Evolutionary conservation across 1,140 invertebrate genomes (phyloP), one percentile per base, ranked within the genome.

Genomic region (Condylostylus longicornis): DNA sequence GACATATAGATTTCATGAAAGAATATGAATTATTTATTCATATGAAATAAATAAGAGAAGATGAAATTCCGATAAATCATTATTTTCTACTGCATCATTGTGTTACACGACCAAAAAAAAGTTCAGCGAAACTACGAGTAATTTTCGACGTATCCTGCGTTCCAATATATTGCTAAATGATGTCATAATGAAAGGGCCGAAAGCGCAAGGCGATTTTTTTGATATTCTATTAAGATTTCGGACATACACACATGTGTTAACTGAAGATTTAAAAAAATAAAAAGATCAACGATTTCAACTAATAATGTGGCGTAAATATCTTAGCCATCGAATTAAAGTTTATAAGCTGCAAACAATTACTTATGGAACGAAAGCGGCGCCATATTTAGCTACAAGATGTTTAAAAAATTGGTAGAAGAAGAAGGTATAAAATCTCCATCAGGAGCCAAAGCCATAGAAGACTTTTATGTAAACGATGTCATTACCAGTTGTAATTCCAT

Each of bases 391-490:
- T 2, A 54, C 47, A 10, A 46, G 50, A 18, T 53, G 46, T 8
- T 35, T 63, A 0, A 46, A 49, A 15, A 50, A 37, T 7, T 56
- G 19, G 53, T 50, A 12, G 36, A 52, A 32, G 45, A 52, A 8
- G 41, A 42, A 34, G 32, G 41, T 12, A 35, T 42, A 10, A 25
- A 43, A 7, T 42, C 38, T 33, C 54, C 58, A 8, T 31, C 25
- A 27, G 48, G 33, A 18, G 30, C 40, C 8, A 23, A 46, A 9
- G 47, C 58, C 3, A 53, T 63, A 5, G 28, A 41, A 22, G 56
- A 65, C 50, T 61, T 66, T 38, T 68, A 66, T 34, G 56, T 67
- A 2, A 65, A 69, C 47, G 65, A 68, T 46, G 18, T 66, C 4
- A 28, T 64, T 5, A 55, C 56, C 1, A 58, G 61, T 1, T 29